Percentiles rank a stretch among this genome's conserved stretches.
These are phyloP conservation scores for Aphis gossypii DNA, from an alignment of 1,140 invertebrate genomes.

Conservation along the genomic window DNA sequence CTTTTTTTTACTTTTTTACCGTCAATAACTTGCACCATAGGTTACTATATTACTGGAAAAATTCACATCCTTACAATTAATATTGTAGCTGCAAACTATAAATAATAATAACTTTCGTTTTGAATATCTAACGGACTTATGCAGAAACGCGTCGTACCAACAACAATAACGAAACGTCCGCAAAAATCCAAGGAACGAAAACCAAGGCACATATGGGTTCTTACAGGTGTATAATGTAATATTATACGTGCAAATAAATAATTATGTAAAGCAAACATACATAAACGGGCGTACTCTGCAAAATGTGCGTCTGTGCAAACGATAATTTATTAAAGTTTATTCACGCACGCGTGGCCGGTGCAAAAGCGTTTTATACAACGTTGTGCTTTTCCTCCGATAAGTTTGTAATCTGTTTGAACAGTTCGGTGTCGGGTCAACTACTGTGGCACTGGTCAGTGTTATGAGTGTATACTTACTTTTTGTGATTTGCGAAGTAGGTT, in stretches of 20 bases:
- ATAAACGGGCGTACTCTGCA: no score
- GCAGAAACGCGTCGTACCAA: neutral
- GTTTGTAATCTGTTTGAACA: conserved; percentile 13
- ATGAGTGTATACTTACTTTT: neutral
- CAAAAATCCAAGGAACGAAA: neutral
- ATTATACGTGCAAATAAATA: neutral
- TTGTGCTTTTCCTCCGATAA: neutral
- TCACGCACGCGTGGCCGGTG: neutral
- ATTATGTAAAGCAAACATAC: neutral
- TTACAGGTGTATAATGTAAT: neutral
- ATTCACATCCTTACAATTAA: no score
- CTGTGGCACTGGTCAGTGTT: neutral
- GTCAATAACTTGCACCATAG: no score
- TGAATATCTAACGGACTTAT: neutral
- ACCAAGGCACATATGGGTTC: neutral
- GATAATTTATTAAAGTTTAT: neutral
- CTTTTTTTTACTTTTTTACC: no score
- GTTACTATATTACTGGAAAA: no score
- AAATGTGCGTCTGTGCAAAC: neutral
- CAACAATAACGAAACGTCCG: neutral
- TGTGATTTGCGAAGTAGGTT: neutral
- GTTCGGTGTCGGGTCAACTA: neutral
- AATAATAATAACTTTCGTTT: no score
- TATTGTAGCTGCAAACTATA: no score
- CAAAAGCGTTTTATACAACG: neutral